Conservation (phyloP, 2,113 vertebrate genomes). For the Irena cyanogastra region DNA sequence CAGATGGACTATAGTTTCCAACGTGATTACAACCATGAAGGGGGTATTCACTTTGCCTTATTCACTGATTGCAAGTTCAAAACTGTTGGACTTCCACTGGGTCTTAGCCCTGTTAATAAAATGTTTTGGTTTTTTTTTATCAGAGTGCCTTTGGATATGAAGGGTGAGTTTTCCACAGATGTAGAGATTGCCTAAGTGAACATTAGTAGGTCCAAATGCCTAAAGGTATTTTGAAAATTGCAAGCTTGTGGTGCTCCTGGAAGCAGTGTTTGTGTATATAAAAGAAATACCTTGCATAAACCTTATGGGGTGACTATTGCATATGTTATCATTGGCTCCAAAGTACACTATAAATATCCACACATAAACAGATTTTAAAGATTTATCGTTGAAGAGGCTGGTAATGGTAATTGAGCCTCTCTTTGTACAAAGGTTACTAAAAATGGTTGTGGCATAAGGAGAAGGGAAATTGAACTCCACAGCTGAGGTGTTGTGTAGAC, state of each 20-base stretch:
- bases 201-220: background rate
- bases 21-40: background rate
- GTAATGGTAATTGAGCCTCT: background rate
- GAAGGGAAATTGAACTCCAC: background rate
- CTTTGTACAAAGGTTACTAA: background rate
- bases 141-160: background rate
- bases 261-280: background rate
- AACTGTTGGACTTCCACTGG: background rate
- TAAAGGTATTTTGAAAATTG: background rate
- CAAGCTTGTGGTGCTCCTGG: background rate
- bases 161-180: background rate
- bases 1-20: background rate
- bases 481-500: background rate
- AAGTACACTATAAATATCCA: background rate
- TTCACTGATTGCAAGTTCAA: background rate
- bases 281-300: background rate
- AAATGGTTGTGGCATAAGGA: background rate
- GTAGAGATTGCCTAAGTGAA: background rate
- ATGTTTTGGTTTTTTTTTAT: background rate
- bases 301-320: background rate
- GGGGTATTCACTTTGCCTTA: background rate
- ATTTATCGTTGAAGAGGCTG: background rate
- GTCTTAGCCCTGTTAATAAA: background rate
- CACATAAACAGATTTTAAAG: background rate
- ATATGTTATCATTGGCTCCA: background rate